Evolutionary conservation across 2,113 vertebrate species (phyloP).

Genomic region (Perca fluviatilis): DNA sequence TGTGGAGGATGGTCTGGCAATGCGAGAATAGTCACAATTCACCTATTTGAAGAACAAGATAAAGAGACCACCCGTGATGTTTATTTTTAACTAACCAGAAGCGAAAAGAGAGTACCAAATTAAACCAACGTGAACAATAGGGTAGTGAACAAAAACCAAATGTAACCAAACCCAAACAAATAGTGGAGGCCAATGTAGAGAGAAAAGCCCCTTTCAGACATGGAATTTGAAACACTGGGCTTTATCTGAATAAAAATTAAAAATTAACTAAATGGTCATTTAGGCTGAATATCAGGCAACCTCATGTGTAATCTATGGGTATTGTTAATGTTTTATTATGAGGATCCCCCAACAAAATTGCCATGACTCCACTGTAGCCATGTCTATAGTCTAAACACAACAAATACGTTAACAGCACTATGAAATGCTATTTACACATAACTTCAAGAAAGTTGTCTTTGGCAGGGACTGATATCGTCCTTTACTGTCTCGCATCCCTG

Average conservation of each 20-base stretch:
- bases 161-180: background rate
- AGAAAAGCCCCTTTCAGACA: background rate
- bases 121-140: background rate
- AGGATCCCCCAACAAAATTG: background rate
- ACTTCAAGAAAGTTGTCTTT: slow-evolving; percentile 1
- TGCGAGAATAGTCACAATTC: too few species aligned
- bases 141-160: background rate
- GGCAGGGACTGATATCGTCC: background rate
- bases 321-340: background rate
- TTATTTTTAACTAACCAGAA: background rate
- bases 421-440: background rate
- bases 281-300: background rate
- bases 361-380: background rate
- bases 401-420: background rate
- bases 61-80: background rate
- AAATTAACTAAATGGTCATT: background rate
- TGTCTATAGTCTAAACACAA: background rate
- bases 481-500: slow-evolving; percentile 13
- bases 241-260: background rate
- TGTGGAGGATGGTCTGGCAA: too few species aligned
- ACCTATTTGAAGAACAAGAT: background rate
- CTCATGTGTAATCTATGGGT: background rate
- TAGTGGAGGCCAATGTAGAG: background rate
- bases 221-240: background rate
- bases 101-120: background rate